A percentile compares a stretch with the other conserved stretches of the same genome.
phyloP scores from a whole-genome alignment of 2,113 vertebrate genomes.

The Xyrauchen texanus region DNA sequence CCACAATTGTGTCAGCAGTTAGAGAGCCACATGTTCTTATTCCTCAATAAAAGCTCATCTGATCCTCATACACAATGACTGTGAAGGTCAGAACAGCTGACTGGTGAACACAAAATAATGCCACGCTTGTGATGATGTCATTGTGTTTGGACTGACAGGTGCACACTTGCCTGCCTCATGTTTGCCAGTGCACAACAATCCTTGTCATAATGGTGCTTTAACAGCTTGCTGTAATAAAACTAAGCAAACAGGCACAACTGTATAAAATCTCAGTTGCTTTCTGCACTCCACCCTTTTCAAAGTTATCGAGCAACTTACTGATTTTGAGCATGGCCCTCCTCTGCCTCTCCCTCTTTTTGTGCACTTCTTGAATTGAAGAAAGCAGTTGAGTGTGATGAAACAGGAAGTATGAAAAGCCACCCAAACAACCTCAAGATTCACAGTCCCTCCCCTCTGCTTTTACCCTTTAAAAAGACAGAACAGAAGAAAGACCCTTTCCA shows the following conservation, averaged over 20 bases:
- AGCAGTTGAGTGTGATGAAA: slow-evolving; percentile 56
- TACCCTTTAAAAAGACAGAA: not conserved
- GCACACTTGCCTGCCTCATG: not conserved
- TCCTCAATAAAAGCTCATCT: not conserved
- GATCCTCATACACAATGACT: slow-evolving; percentile 40
- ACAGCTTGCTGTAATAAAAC: not conserved
- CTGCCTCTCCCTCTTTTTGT: not conserved
- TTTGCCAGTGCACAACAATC: not conserved
- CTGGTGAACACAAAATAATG: slow-evolving; percentile 19
- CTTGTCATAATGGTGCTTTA: not conserved
- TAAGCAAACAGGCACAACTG: not conserved
- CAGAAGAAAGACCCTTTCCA: not conserved
- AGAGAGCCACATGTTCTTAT: not conserved
- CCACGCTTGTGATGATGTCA: slow-evolving; percentile 52
- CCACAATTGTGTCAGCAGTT: not conserved
- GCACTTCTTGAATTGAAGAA: slow-evolving; percentile 36
- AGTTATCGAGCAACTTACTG: slow-evolving; percentile 34
- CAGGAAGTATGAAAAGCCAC: slow-evolving; percentile 68
- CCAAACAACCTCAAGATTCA: slow-evolving; percentile 53
- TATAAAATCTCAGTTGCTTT: not conserved
- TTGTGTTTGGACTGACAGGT: slow-evolving; percentile 43
- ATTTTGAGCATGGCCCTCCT: not conserved
- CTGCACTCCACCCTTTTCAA: slow-evolving; percentile 15
- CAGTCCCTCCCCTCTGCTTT: slow-evolving; percentile 47
- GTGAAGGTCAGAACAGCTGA: slow-evolving; percentile 61